A percentile compares a stretch with the other conserved stretches of the same genome.
Evolutionary conservation across 1,140 invertebrate species (phyloP).

Genomic region (Papilio helenus): DNA sequence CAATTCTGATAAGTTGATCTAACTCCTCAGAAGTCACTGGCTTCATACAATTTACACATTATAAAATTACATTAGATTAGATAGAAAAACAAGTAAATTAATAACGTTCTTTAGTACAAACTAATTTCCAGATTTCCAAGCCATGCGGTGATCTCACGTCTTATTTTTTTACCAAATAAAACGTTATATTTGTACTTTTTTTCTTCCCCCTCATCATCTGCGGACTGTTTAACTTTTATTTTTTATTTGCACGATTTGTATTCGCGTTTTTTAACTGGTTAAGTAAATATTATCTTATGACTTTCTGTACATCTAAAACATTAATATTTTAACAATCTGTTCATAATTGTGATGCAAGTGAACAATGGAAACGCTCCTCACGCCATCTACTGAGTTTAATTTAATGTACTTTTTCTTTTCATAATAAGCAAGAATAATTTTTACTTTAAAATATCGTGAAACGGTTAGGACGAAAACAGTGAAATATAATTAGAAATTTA

Average conservation of each 20-base stretch:
- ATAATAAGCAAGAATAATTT: not conserved
- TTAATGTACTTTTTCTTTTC: not conserved
- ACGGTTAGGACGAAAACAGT: too few relatives aligned
- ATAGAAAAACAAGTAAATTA: not conserved
- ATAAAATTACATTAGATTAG: not conserved
- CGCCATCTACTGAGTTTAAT: not conserved
- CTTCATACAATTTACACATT: slow-evolving; percentile 1
- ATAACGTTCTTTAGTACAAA: too few relatives aligned
- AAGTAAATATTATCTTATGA: not conserved
- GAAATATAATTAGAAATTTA: not conserved
- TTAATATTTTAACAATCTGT: not conserved
- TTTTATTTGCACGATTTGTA: too few relatives aligned
- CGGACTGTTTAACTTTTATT: too few relatives aligned
- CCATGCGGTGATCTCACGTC: too few relatives aligned
- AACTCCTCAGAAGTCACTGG: not conserved
- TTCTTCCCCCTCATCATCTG: too few relatives aligned
- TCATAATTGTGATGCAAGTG: not conserved
- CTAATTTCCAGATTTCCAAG: too few relatives aligned
- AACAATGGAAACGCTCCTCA: not conserved
- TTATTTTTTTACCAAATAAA: too few relatives aligned
- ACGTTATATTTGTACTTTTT: too few relatives aligned
- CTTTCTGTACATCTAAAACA: not conserved
- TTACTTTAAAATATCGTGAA: too few relatives aligned
- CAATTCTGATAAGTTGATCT: slow-evolving; percentile 31
- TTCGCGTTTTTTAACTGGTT: not conserved